Conservation (phyloP, 2,113 vertebrate genomes). For the Vidua chalybeata region DNA sequence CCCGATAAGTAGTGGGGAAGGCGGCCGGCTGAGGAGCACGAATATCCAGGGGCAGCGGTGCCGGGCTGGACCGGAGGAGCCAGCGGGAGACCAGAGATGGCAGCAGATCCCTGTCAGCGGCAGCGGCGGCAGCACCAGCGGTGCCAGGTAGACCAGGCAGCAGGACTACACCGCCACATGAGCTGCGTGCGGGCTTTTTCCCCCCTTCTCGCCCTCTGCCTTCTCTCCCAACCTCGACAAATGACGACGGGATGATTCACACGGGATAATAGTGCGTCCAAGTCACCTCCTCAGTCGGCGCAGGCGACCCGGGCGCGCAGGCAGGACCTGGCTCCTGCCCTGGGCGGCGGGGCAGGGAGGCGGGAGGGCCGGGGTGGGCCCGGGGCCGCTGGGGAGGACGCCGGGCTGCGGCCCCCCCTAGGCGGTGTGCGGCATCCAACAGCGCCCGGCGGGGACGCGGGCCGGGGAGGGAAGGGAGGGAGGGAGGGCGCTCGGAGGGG, state of each 20-base stretch:
- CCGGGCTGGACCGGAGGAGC: slow-evolving; percentile 6
- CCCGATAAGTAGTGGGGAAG: not conserved
- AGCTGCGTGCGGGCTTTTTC: slow-evolving; percentile 63
- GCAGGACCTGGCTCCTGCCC: not conserved
- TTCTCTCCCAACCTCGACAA: slow-evolving; percentile 54
- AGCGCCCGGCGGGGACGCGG: not conserved
- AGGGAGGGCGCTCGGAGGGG: not conserved
- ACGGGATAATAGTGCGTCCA: slow-evolving; percentile 59
- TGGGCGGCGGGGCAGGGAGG: not conserved
- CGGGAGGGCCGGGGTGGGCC: slow-evolving; percentile 1
- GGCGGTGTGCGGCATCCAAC: slow-evolving; percentile 6
- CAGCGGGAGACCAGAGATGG: slow-evolving; percentile 51
- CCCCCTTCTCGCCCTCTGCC: slow-evolving; percentile 48
- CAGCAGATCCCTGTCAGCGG: slow-evolving; percentile 51
- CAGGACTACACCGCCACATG: slow-evolving; percentile 69
- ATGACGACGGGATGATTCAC: slow-evolving; percentile 77
- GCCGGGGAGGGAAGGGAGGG: not conserved
- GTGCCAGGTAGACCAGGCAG: slow-evolving; percentile 71
- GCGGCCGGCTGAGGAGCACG: not conserved
- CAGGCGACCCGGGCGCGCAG: not conserved
- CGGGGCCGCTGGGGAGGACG: not conserved
- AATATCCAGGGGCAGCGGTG: slow-evolving; percentile 40
- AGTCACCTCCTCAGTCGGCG: slow-evolving; percentile 72
- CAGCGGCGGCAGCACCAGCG: slow-evolving; percentile 33
- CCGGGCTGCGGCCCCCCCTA: not conserved